A percentile compares a stretch with the other conserved stretches of the same genome.
Evolutionary conservation across 2,888 invertebrate species (phyloP).

Genomic region (Ypsolopha scabrella): DNA sequence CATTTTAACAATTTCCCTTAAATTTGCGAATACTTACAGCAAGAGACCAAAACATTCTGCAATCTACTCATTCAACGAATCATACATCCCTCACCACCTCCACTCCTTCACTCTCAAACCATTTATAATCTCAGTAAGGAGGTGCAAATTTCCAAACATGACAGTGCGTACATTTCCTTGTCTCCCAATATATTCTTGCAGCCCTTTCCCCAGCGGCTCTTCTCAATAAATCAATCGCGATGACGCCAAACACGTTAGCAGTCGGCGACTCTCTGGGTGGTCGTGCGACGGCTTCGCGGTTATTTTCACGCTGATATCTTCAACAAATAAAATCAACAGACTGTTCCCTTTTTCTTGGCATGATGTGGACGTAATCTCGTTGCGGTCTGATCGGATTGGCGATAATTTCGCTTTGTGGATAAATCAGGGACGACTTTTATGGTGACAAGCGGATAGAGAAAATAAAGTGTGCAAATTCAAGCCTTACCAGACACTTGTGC

Average conservation of each 20-base stretch:
- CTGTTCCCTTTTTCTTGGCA: conserved; percentile 4
- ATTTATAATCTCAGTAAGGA: neutral
- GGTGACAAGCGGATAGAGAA: too few relatives aligned
- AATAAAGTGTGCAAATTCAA: too few relatives aligned
- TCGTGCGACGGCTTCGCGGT: conserved; percentile 52
- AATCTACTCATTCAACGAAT: too few relatives aligned
- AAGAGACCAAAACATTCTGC: too few relatives aligned
- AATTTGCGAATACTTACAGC: too few relatives aligned
- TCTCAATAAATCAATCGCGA: conserved; percentile 66
- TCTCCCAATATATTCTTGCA: conserved; percentile 5
- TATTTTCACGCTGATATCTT: conserved; percentile 47
- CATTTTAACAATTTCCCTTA: too few relatives aligned
- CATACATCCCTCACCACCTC: neutral
- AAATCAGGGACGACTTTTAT: neutral
- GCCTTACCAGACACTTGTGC: too few relatives aligned
- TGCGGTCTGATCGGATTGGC: conserved; percentile 17
- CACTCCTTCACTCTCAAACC: neutral
- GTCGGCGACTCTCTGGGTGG: conserved; percentile 63
- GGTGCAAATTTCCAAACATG: neutral
- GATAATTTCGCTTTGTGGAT: neutral
- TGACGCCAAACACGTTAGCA: conserved; percentile 59
- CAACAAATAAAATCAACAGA: conserved; percentile 47
- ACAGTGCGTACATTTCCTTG: neutral
- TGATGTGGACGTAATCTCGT: too few relatives aligned
- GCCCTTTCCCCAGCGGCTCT: conserved; percentile 5